Evolutionary conservation across 2,888 invertebrate species (phyloP).

Genomic region (Xanthorhoe spadicearia): DNA sequence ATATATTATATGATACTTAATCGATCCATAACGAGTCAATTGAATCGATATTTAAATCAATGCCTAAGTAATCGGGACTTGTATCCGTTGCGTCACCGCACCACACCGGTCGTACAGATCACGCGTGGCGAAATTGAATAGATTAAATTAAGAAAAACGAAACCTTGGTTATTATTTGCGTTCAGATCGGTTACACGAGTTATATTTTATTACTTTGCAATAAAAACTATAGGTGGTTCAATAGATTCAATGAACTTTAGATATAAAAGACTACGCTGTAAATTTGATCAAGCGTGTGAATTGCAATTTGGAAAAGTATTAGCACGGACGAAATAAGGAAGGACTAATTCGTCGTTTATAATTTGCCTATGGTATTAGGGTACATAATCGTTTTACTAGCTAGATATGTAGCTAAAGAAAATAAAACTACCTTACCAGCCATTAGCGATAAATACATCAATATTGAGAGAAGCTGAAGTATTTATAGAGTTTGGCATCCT

Average conservation of each 20-base stretch:
- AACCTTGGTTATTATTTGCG: conserved; percentile 30
- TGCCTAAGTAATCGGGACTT: conserved; percentile 36
- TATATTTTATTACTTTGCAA: conserved; percentile 23
- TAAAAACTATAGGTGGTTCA: conserved; percentile 29
- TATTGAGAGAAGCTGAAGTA: background rate
- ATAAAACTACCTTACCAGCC: background rate
- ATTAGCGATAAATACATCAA: background rate
- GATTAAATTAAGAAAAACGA: conserved; percentile 15
- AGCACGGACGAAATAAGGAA: too few species aligned
- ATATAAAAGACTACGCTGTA: background rate
- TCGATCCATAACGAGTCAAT: conserved; percentile 26
- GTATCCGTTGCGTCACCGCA: conserved; percentile 49
- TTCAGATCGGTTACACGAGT: conserved; percentile 26
- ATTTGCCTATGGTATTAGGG: too few species aligned
- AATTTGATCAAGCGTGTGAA: conserved; percentile 8
- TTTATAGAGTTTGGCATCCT: background rate
- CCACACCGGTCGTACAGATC: conserved; percentile 44
- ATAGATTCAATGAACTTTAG: background rate
- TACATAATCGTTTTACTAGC: background rate
- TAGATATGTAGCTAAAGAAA: background rate
- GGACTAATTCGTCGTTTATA: too few species aligned
- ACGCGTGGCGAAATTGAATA: conserved; percentile 45
- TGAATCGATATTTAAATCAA: conserved; percentile 22
- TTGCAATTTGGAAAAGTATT: background rate
- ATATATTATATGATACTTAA: conserved; percentile 4